These are phyloP conservation scores for Sisor rabdophorus DNA, from an alignment of 2,113 vertebrate species.

Conservation along the genomic window DNA sequence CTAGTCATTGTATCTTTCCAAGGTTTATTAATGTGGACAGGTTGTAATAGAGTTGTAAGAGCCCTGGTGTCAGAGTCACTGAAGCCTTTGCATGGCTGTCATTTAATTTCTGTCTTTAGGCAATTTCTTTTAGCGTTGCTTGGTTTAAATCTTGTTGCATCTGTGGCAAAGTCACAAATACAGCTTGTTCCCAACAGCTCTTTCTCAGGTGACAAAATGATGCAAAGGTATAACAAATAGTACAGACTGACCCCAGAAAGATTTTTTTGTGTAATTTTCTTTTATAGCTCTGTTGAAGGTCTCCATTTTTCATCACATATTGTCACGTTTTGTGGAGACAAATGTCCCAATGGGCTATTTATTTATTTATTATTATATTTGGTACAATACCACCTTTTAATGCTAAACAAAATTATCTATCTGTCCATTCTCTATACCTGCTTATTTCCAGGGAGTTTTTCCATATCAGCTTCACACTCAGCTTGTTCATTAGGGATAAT, in stretches of 20 bases:
- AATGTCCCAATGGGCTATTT: constrained; percentile 24
- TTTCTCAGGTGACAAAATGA: constrained; percentile 31
- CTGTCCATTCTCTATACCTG: too few species aligned
- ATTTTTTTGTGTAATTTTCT: constrained; percentile 34
- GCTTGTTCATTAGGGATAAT: too few species aligned
- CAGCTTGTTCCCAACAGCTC: not conserved
- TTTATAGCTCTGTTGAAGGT: constrained; percentile 31
- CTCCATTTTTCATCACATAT: constrained; percentile 6
- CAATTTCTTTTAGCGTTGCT: not conserved
- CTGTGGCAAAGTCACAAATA: constrained; percentile 2
- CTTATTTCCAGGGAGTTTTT: too few species aligned
- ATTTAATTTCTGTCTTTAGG: constrained; percentile 2
- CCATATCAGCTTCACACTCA: too few species aligned
- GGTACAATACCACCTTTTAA: not conserved
- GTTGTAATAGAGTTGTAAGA: not conserved
- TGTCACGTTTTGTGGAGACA: constrained; percentile 24
- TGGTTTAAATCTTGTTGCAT: constrained; percentile 19
- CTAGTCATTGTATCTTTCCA: constrained; percentile 19
- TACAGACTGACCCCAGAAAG: constrained; percentile 14
- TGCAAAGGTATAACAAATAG: constrained; percentile 28
- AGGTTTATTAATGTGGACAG: constrained; percentile 13
- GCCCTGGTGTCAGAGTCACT: not conserved
- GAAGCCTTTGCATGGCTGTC: not conserved
- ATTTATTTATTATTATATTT: not conserved
- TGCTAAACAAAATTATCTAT: too few species aligned